Base-by-base conservation (phyloP, 2,797 vertebrate genomes). In the Liparis tanakae region DNA sequence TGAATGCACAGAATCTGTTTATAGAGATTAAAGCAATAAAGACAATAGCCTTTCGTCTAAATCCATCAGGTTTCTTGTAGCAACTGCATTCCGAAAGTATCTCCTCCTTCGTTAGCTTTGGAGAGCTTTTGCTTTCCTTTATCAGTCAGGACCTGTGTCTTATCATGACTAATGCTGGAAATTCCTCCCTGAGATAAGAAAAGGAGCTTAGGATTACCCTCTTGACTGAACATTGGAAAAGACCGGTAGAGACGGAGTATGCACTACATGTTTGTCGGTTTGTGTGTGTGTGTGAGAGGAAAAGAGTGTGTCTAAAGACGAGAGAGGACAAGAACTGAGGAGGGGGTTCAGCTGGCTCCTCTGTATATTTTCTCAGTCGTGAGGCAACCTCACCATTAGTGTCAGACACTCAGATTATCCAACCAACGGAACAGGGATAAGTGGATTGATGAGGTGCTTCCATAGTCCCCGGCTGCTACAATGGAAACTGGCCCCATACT, bases 381-480 rank as follows among this genome's bases (percentile, higher is more conserved):
- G 84, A 90, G 86, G 90, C 89, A 94, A 92, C 91, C 91, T 92
- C 89, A 88, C 92, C 94, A 94, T 95, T 95, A 95, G 92, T 92
- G 94, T 94, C 94, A 94, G 89, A 90, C 87, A 84, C 82, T 92
- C 86, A 93, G 93, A 94, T 94, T 94, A 94, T 94, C 94, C 91
- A 89, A 91, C 91, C 91, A 93, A 89, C 85, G 87, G 89, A 93
- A 94, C 91, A 90, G 91, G 91, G 90, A 93, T 93, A 92, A 92
- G 86, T 89, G 93, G 93, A 95, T 95, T 93, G 94, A 96, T 95
- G 94, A 94, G 93, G 92, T 94, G 92, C 89, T 92, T 93, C 92
- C 89, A 91, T 85, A 88, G 90, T 92, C 88, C 85, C 85, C 55
- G 84, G 87, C 88, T 87, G 85, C 86, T 89, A 89, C 89, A 88